Base-by-base conservation (phyloP, 2,888 invertebrate species). In the Empis stercorea region DNA sequence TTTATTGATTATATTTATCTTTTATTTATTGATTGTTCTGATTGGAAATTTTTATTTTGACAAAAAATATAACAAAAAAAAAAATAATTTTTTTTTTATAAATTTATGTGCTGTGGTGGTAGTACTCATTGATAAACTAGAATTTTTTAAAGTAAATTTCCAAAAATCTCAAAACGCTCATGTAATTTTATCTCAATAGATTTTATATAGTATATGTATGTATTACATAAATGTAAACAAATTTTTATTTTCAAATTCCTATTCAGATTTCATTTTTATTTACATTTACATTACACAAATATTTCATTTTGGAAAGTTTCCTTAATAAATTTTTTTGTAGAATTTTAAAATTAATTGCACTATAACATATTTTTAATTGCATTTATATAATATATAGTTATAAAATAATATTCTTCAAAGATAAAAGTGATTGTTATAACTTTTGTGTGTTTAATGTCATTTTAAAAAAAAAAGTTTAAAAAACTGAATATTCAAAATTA, bases 161-260 rank as follows among this genome's bases (percentile, higher is more conserved):
- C 23, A 27, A 27, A 27, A 7, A 27, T 27, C 7, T 27, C 5
- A 20, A 20, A 46, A 52, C 51, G 46, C 44, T 52, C 5, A 20
- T 20, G 5, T 20, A 20, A 20, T 20, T 20, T 4, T 5, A 20
- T 20, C 3, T 20, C 5, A 5, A 20, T 20, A 20, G 5, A 20
- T 20, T 20, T 20, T 20, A 3, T 20, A 4, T 20, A 20, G 20
- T 20, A 20, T 4, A 20, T 4, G n/a, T n/a, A n/a, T n/a, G n/a
- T n/a, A n/a, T n/a, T n/a, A n/a, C n/a, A n/a, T n/a, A n/a, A n/a
- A n/a, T n/a, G n/a, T n/a, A n/a, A n/a, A n/a, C n/a, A n/a, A n/a
- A n/a, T n/a, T n/a, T n/a, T n/a, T n/a, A n/a, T n/a, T n/a, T n/a
- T n/a, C n/a, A n/a, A n/a, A n/a, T n/a, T n/a, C n/a, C n/a, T n/a